A percentile compares a stretch with the other conserved stretches of the same genome.
Conservation (phyloP, 2,888 invertebrate species). For the Lepidochitona cinerea region DNA sequence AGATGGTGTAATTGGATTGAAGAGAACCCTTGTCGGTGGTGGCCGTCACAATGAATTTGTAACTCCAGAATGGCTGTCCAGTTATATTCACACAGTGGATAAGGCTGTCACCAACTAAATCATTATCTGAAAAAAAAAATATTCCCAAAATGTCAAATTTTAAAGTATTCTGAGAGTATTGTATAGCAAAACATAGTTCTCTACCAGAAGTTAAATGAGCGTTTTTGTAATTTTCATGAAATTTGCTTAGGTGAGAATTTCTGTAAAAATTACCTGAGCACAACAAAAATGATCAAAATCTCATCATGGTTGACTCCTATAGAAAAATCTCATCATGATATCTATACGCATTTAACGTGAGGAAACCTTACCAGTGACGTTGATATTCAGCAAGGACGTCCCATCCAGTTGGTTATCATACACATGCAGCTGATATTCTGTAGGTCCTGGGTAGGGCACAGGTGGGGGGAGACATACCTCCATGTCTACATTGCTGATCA, state of each 20-base stretch:
- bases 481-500: neutral
- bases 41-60: neutral
- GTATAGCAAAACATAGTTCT: no score
- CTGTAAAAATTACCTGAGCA: no score
- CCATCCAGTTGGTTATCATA: neutral
- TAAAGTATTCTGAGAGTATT: no score
- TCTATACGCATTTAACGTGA: no score
- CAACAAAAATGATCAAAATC: no score
- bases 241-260: no score
- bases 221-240: no score
- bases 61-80: neutral
- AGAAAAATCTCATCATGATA: no score
- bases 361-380: no score
- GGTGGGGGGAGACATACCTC: neutral
- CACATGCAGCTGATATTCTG: neutral
- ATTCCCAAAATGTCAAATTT: no score
- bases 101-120: neutral
- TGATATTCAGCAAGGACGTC: neutral
- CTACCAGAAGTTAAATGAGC: no score
- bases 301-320: no score
- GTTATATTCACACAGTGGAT: neutral
- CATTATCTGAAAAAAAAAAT: neutral
- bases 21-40: neutral
- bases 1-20: neutral
- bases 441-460: neutral